Evolutionary conservation across 1,140 invertebrate species (phyloP), one percentile per base, ranked within the genome.

Genomic region (Drosophila littoralis): DNA sequence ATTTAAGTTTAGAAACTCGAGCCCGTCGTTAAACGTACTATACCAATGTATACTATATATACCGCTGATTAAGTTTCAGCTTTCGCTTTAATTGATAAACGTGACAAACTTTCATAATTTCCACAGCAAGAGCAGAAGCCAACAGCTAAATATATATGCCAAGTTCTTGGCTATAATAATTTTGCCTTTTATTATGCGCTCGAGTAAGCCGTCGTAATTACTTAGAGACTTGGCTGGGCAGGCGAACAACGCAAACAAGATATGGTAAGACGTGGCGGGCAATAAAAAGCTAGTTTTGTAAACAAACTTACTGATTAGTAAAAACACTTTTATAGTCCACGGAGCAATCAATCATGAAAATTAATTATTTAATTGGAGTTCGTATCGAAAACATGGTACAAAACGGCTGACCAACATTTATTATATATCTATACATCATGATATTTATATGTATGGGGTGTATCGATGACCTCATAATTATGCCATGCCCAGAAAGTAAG

Each of bases 101-200:
- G 83, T 86, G 83, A 83, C 79, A 83, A 77, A 86, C 79, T 86
- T 86, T 79, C 79, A 86, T 86, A 86, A 88, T 82, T 82, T 55
- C 36, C 35, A 28, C 22, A 13, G 13, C 15, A 42, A 45, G 13
- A 57, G 38, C 50, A 35, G 55, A 71, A 50, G 45, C 38, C 65
- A 65, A 60, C 60, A 69, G 13, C 10, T 10, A 51, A 28, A 51
- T 52, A 52, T 36, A 38, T 36, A 38, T 43, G 10, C n/a, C 4
- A 55, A 35, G 52, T 38, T 38, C 52, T 38, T 55, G 65, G 22
- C 15, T 60, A 54, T 68, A 75, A 72, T 69, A 72, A 67, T 74
- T 68, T 69, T 42, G 68, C 55, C 40, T 70, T 74, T 77, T 77
- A 85, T 84, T 84, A 88, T 73, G 74, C 52, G 67, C 43, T 64